phyloP scores from a whole-genome alignment of 1,140 invertebrate species.

The Plectrocnemia conspersa region DNA sequence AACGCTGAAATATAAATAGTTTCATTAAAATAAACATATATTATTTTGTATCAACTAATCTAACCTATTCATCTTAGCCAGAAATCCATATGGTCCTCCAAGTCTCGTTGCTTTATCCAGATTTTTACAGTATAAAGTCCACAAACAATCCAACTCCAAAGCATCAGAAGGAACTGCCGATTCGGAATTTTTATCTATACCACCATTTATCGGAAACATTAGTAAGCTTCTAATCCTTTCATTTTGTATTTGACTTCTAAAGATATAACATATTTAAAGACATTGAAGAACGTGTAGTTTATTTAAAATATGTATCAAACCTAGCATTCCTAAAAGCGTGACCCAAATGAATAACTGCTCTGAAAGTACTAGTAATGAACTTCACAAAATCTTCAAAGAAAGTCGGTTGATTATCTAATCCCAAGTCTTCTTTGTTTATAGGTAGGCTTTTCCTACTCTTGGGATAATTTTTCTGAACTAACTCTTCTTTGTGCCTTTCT shows the following conservation, averaged over 20 bases:
- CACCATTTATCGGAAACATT: no score
- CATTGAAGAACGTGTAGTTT: no score
- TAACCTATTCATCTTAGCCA: slow-evolving; percentile 60
- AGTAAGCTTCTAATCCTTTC: no score
- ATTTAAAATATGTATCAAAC: no score
- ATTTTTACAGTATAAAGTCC: slow-evolving; percentile 59
- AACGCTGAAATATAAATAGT: slow-evolving; percentile 38
- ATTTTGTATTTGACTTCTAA: no score
- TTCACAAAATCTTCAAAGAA: slow-evolving; percentile 50
- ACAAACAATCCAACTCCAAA: slow-evolving; percentile 57
- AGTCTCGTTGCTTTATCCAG: slow-evolving; percentile 53
- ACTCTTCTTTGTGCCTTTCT: background rate
- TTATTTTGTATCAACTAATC: slow-evolving; percentile 7
- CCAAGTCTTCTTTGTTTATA: background rate
- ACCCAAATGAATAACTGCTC: slow-evolving; percentile 55
- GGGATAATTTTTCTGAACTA: background rate
- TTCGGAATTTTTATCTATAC: no score
- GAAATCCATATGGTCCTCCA: slow-evolving; percentile 54
- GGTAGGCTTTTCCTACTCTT: background rate
- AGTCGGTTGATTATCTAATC: no score
- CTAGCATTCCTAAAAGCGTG: slow-evolving; percentile 52
- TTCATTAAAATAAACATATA: background rate
- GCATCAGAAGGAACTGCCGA: no score
- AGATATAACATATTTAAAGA: no score
- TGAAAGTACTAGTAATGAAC: slow-evolving; percentile 52